phyloP scores from a whole-genome alignment of 2,888 invertebrate species.

The Frankliniella fusca region DNA sequence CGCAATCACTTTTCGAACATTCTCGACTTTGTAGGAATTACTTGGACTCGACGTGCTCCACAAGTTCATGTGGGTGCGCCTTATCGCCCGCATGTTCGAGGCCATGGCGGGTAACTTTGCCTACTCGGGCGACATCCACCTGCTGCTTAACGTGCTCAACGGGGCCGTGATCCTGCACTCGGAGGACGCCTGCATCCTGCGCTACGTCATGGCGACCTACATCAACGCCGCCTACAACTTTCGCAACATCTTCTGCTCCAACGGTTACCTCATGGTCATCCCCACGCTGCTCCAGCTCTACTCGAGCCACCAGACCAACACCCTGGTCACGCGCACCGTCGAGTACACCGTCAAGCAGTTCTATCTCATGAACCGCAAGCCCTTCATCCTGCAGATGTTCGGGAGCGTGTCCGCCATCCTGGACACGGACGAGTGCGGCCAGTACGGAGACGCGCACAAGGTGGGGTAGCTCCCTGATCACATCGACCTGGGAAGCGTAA shows the following conservation, averaged over 20 bases:
- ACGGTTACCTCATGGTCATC: conserved; percentile 96
- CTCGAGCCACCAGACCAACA: conserved; percentile 96
- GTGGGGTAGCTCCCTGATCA: conserved; percentile 49
- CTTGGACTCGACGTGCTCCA: conserved; percentile 92
- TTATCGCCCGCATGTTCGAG: conserved; percentile 94
- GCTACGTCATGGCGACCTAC: conserved; percentile 94
- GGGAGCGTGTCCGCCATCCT: conserved; percentile 95
- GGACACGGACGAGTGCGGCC: conserved; percentile 83
- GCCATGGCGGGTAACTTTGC: conserved; percentile 98
- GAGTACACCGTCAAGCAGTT: conserved; percentile 99
- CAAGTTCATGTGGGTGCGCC: conserved; percentile 97
- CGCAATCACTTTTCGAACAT: neutral
- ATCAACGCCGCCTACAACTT: conserved; percentile 98
- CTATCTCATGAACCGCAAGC: conserved; percentile 95
- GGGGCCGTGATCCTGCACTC: conserved; percentile 95
- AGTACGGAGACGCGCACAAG: conserved; percentile 88
- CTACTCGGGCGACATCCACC: conserved; percentile 92
- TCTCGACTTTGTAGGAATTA: conserved; percentile 59
- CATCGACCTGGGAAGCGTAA: too few relatives aligned
- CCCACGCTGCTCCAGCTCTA: conserved; percentile 95
- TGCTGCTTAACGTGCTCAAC: conserved; percentile 95
- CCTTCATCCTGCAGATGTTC: conserved; percentile 98
- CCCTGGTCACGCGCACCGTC: conserved; percentile 87
- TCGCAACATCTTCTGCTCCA: conserved; percentile 96
- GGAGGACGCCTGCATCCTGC: conserved; percentile 90